A percentile compares a stretch with the other conserved stretches of the same genome.
These are phyloP conservation scores for Tachypleus tridentatus DNA, from an alignment of 1,140 invertebrate genomes.

Conservation along the genomic window DNA sequence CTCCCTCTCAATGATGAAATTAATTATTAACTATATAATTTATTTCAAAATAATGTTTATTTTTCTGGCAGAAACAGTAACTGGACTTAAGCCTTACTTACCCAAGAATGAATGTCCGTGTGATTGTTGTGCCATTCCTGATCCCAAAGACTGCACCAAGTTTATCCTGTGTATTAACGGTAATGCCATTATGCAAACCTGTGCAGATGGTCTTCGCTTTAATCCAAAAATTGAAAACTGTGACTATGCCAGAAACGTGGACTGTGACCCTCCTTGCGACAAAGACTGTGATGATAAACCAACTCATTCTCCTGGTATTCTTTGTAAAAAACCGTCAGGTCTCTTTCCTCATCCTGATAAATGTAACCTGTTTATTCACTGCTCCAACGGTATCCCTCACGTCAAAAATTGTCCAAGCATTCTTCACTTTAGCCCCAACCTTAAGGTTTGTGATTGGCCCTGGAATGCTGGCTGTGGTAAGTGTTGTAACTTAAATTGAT, in stretches of 20 bases:
- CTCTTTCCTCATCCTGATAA: slow-evolving; percentile 8
- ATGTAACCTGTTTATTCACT: slow-evolving; percentile 25
- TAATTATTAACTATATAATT: too few species aligned
- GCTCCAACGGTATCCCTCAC: slow-evolving; percentile 22
- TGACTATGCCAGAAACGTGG: slow-evolving; percentile 10
- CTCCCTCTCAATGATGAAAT: too few species aligned
- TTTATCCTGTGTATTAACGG: slow-evolving; percentile 10
- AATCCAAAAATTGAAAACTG: slow-evolving; percentile 7
- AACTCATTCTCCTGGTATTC: background rate
- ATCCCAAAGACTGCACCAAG: slow-evolving; percentile 1
- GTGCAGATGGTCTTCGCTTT: slow-evolving; percentile 9
- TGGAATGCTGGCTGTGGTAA: slow-evolving; percentile 18
- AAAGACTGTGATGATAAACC: background rate
- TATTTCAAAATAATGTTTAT: too few species aligned
- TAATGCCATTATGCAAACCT: slow-evolving; percentile 1
- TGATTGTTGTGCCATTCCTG: slow-evolving; percentile 6
- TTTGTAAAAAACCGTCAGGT: slow-evolving; percentile 8
- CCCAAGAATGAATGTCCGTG: too few species aligned
- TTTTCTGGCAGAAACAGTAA: too few species aligned
- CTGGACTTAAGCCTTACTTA: too few species aligned
- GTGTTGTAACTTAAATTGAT: background rate
- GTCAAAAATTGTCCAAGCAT: slow-evolving; percentile 23
- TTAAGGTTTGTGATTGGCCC: slow-evolving; percentile 23
- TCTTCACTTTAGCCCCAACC: slow-evolving; percentile 23
- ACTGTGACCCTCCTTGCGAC: slow-evolving; percentile 4